Percentiles rank a stretch among this genome's conserved stretches.
These are phyloP conservation scores for Chaetura pelagica DNA, from an alignment of 2,113 vertebrate genomes.

Conservation along the genomic window DNA sequence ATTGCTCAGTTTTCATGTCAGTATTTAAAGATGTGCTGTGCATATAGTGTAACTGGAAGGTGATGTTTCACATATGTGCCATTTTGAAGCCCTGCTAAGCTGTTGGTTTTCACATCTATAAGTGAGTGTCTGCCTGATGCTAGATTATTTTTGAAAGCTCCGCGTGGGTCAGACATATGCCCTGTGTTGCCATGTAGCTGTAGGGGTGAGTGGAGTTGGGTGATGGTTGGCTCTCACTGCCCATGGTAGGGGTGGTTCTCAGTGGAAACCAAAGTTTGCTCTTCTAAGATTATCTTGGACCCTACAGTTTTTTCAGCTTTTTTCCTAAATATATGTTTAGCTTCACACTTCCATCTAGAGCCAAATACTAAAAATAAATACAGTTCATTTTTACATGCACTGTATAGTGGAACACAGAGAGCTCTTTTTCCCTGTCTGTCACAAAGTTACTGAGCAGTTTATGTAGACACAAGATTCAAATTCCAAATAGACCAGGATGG, in stretches of 20 bases:
- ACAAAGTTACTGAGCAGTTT: neutral
- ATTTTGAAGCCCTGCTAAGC: neutral
- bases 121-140: constrained; percentile 29
- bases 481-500: neutral
- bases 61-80: constrained; percentile 43
- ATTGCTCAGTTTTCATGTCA: constrained; percentile 8
- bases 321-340: constrained; percentile 32
- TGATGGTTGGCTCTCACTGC: neutral
- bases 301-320: neutral
- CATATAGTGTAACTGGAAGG: constrained; percentile 6
- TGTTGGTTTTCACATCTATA: constrained; percentile 24
- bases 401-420: neutral
- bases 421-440: neutral
- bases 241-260: neutral
- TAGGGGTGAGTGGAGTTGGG: neutral
- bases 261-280: neutral
- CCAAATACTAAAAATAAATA: constrained; percentile 51
- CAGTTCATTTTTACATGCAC: neutral
- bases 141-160: constrained; percentile 12
- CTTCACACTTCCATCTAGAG: constrained; percentile 9
- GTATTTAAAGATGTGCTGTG: neutral
- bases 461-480: neutral
- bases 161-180: neutral
- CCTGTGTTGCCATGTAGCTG: neutral
- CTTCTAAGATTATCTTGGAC: neutral